Evolutionary conservation across 2,888 invertebrate species (phyloP), one percentile per base, ranked within the genome.

Genomic region (Melinopterus prodromus): DNA sequence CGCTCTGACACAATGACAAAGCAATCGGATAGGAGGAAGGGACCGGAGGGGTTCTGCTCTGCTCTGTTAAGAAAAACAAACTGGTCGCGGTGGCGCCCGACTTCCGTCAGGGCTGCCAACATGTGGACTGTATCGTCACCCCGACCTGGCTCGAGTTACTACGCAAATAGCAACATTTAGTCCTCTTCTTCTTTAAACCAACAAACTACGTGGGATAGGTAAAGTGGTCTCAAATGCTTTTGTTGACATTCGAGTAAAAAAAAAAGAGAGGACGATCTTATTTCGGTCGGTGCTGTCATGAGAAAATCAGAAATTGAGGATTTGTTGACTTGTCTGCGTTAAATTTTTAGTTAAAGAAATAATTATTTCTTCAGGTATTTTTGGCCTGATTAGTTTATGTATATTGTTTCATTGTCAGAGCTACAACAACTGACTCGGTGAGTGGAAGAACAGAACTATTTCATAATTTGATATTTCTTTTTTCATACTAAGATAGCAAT

Each of bases 31-130:
- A 70, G 69, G 69, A 75, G 78, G 76, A 78, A 74, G 53, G 53
- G 7, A 7, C 53, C 0, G 12, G 53, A 53, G 53, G 12, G 26
- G 77, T 16, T 81, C 81, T 82, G 83, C 53, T 81, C 81, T 82
- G 83, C 53, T 82, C 86, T 85, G 86, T 86, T 86, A 86, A 87
- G 87, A 88, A 88, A 88, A 88, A 86, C 86, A 87, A 87, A 87
- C 87, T 84, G 83, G 84, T 84, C 84, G 84, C 84, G 82, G 84
- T 88, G 88, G 88, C 88, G 88, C 88, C 88, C 87, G 85, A 88
- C 88, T 88, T 88, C 88, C 88, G 88, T 85, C 86, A 86, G 83
- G 83, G 84, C 85, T 86, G 87, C 87, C 88, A 85, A 85, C 84
- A 88, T 88, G 85, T 87, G 87, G 86, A 85, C 84, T 86, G 85